A percentile compares a stretch with the other conserved stretches of the same genome.
Evolutionary conservation across 2,797 vertebrate genomes (phyloP).

Genomic region (Phoebastria nigripes): DNA sequence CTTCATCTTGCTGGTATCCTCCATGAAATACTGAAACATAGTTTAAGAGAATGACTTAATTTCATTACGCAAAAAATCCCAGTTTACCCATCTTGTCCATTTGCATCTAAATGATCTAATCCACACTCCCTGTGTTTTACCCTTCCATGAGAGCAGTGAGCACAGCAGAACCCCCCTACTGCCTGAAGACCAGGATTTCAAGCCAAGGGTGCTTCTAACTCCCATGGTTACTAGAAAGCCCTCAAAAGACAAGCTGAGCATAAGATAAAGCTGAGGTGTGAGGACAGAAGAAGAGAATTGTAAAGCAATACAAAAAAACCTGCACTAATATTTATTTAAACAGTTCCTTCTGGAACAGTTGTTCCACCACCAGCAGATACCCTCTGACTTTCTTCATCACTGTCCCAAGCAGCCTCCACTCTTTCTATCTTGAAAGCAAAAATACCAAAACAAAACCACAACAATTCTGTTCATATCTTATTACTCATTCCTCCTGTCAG

Average conservation of each 20-base stretch:
- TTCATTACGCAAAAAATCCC: not conserved
- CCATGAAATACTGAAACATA: not conserved
- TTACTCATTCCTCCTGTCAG: not conserved
- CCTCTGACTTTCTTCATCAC: not conserved
- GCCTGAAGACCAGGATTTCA: not conserved
- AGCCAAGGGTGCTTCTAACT: not conserved
- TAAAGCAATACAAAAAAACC: not conserved
- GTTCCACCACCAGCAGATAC: not conserved
- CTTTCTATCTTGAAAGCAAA: not conserved
- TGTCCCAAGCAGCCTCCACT: not conserved
- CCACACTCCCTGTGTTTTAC: not conserved
- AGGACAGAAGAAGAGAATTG: not conserved
- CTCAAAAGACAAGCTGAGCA: not conserved
- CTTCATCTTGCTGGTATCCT: not conserved
- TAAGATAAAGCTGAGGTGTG: not conserved
- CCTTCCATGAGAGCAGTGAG: not conserved
- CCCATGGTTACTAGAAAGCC: not conserved
- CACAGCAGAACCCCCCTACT: not conserved
- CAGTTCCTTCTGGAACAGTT: not conserved
- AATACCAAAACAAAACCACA: not conserved
- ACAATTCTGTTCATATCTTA: not conserved
- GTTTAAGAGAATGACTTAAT: not conserved
- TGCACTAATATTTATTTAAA: not conserved
- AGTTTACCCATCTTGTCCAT: not conserved
- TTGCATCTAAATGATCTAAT: not conserved